phyloP scores from a whole-genome alignment of 2,797 vertebrate genomes.

The Gallirallus australis region DNA sequence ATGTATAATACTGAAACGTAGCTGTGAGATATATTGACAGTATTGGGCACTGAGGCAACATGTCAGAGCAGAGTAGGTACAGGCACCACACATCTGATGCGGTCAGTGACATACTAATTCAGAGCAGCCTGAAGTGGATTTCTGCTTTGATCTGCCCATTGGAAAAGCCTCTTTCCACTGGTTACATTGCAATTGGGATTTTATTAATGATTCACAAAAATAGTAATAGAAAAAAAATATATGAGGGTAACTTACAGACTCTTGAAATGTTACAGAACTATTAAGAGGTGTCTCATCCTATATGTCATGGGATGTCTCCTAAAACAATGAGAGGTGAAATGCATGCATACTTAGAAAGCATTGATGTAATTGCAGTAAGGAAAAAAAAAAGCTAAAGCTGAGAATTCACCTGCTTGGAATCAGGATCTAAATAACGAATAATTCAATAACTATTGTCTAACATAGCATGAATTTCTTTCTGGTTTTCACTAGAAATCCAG shows the following conservation, averaged over 20 bases:
- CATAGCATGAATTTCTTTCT: background rate
- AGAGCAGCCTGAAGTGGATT: background rate
- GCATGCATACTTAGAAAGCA: background rate
- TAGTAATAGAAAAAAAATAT: background rate
- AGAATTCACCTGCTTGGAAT: background rate
- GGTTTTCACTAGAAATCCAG: background rate
- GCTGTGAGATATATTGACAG: background rate
- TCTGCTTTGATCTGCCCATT: background rate
- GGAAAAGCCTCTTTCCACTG: background rate
- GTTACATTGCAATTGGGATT: too few relatives aligned
- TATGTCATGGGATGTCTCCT: background rate
- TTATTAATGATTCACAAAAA: background rate
- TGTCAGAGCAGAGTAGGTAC: fast-evolving
- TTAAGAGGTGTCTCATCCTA: background rate
- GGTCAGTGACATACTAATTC: background rate
- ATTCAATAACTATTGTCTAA: background rate
- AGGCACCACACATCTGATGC: fast-evolving
- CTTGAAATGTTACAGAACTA: background rate
- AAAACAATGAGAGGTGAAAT: background rate
- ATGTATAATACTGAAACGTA: background rate
- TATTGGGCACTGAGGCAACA: background rate
- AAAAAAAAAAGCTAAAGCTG: background rate
- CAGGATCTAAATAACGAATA: background rate
- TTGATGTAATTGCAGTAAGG: background rate
- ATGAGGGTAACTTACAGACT: background rate